Evolutionary conservation across 1,140 invertebrate genomes (phyloP), one percentile per base, ranked within the genome.

Genomic region (Gryon sp.): DNA sequence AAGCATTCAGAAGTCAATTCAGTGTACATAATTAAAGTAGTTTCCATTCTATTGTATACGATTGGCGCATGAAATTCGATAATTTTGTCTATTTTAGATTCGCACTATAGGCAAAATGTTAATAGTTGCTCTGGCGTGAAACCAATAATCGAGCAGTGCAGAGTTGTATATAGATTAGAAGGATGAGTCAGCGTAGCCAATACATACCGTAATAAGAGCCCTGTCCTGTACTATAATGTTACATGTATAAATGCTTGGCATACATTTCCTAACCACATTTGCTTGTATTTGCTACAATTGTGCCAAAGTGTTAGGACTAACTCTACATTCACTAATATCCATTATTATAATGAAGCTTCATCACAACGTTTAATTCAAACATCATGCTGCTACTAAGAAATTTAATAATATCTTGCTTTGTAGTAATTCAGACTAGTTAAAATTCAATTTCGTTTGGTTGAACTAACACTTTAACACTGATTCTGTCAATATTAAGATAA

Each of bases 141-240:
- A 86, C 84, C 83, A 85, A 87, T 87, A 86, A 86, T 87, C 85
- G 79, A 76, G 81, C 76, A 69, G 80, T 72, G 66, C 80, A 73
- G 80, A 77, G 79, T 85, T 82, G 81, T 79, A 81, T 84, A 85
- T 85, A 84, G 84, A 86, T 86, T 85, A 85, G 85, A 86, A 86
- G 85, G 85, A 84, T 86, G 84, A 85, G 82, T 85, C 81, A 78
- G 85, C 82, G 82, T 80, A 82, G 84, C 82, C 83, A 86, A 86
- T 86, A 85, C 83, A 77, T 80, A 76, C 82, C 78, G 79, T 86
- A 86, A 86, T 86, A 85, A 86, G 85, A 85, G 83, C 82, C 79
- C 74, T 80, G 79, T 84, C 82, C 82, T 62, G 79, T 60, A 80
- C 82, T 84, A 75, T 78, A 68, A 78, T 72, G 74, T 81, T 85